Percentiles rank a stretch among this genome's conserved stretches.
Conservation (phyloP, 2,888 invertebrate species). For the Onchidella celtica region DNA sequence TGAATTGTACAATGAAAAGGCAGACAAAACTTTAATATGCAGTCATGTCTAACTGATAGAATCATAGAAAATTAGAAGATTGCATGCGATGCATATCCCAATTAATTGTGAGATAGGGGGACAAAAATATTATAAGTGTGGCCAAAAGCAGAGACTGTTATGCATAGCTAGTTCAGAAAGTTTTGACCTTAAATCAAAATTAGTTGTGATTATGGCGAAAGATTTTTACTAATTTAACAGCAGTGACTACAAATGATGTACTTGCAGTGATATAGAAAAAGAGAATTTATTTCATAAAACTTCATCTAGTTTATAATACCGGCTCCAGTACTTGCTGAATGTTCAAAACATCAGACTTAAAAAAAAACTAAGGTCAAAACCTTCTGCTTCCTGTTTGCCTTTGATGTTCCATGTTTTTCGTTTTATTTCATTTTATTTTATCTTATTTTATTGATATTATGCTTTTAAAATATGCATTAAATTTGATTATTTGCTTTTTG, state of each 20-base stretch:
- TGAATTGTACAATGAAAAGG: neutral
- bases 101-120: neutral
- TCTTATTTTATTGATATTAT: neutral
- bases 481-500: no score
- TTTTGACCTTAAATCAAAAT: neutral
- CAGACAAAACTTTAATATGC: no score
- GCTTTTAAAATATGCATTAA: neutral
- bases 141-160: neutral
- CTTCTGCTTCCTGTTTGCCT: conserved; percentile 11
- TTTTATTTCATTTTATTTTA: neutral
- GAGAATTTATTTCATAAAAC: no score
- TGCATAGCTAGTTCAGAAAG: neutral
- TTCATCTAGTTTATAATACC: neutral
- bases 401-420: conserved; percentile 4
- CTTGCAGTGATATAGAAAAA: no score
- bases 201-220: no score
- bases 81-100: neutral
- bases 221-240: no score
- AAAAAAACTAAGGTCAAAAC: neutral
- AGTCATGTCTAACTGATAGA: no score
- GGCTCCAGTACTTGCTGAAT: neutral
- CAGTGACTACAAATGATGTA: neutral
- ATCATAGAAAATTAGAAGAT: neutral
- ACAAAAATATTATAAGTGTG: neutral
- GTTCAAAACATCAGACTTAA: no score